phyloP scores from a whole-genome alignment of 1,140 invertebrate genomes.

The Phocides pigmalion region DNA sequence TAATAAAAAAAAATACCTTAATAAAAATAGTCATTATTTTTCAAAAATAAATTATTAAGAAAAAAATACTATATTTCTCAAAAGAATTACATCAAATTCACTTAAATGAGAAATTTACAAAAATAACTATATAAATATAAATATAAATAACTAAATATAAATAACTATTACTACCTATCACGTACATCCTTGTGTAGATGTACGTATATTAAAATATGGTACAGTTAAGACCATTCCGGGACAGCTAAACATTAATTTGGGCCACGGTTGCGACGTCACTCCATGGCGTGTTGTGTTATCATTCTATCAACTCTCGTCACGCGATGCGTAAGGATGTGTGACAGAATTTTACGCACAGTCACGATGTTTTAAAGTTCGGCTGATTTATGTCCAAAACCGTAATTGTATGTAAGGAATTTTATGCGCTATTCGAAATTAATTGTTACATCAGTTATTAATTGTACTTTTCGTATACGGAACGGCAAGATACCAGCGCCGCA shows the following conservation, averaged over 20 bases:
- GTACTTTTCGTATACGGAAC: too few species aligned
- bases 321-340: conserved; percentile 18
- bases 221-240: background rate
- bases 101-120: too few species aligned
- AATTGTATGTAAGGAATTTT: background rate
- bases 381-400: conserved; percentile 2
- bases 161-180: too few species aligned
- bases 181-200: too few species aligned
- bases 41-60: too few species aligned
- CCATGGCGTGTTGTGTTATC: conserved; percentile 17
- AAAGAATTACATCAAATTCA: too few species aligned
- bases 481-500: too few species aligned
- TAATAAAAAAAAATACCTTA: too few species aligned
- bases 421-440: background rate
- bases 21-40: too few species aligned
- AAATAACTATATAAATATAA: too few species aligned
- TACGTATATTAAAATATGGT: background rate
- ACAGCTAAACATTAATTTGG: conserved; percentile 17
- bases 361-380: conserved; percentile 10
- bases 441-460: background rate
- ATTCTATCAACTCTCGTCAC: conserved; percentile 22
- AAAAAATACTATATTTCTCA: too few species aligned
- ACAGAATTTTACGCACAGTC: conserved; percentile 13
- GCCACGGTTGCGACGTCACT: conserved; percentile 15
- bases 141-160: too few species aligned